These are phyloP conservation scores for Chymomyza amoena DNA, from an alignment of 2,888 invertebrate species.

Conservation along the genomic window DNA sequence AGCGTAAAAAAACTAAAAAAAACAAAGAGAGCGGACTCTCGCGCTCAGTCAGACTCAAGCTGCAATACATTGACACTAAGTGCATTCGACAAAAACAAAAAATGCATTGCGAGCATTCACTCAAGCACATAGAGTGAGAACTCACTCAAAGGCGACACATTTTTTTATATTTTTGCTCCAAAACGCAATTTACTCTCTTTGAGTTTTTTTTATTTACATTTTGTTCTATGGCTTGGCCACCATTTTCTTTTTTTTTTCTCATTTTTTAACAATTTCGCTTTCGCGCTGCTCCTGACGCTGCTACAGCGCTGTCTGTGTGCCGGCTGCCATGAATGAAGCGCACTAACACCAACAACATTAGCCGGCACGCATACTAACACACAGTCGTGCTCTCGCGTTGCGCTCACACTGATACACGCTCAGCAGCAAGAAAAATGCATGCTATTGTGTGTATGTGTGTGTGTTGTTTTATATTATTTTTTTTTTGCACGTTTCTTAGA, in stretches of 20 bases:
- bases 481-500: conserved; percentile 49
- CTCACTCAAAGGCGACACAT: conserved; percentile 43
- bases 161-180: conserved; percentile 32
- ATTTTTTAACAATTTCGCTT: conserved; percentile 66
- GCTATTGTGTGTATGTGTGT: not conserved
- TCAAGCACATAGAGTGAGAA: conserved; percentile 33
- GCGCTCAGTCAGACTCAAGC: not conserved
- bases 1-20: conserved; percentile 18
- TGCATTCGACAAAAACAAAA: conserved; percentile 26
- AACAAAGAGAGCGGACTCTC: conserved; percentile 17
- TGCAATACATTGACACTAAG: not conserved
- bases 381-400: not conserved
- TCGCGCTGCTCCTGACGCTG: conserved; percentile 27
- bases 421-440: conserved; percentile 1
- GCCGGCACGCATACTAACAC: conserved; percentile 43
- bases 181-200: not conserved
- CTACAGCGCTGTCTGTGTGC: conserved; percentile 32
- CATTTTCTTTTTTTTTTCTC: conserved; percentile 60
- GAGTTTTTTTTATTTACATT: not conserved
- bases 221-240: conserved; percentile 34
- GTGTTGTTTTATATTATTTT: no score
- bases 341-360: conserved; percentile 37
- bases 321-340: conserved; percentile 69
- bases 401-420: conserved; percentile 4
- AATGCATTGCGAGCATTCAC: conserved; percentile 22